These are phyloP conservation scores for Esox masquinongy DNA, from an alignment of 2,797 vertebrate species.

Conservation along the genomic window DNA sequence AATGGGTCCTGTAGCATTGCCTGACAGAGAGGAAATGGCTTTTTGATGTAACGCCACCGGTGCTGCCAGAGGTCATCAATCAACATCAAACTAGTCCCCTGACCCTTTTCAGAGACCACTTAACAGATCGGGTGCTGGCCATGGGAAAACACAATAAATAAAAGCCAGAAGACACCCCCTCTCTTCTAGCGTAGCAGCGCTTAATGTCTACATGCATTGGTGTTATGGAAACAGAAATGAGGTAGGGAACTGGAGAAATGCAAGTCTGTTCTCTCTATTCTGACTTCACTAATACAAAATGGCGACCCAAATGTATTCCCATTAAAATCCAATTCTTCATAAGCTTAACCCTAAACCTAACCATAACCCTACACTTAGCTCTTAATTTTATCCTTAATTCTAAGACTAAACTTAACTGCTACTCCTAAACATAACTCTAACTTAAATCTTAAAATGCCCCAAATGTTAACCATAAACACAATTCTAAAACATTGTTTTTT, in stretches of 20 bases:
- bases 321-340: too few species aligned
- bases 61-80: constrained; percentile 21
- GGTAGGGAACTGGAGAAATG: background rate
- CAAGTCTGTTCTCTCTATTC: background rate
- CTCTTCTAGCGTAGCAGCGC: background rate
- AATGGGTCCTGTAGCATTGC: constrained; percentile 3
- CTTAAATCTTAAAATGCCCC: too few species aligned
- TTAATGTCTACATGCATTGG: background rate
- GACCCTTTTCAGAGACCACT: constrained; percentile 24
- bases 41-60: constrained; percentile 39
- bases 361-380: too few species aligned
- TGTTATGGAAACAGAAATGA: constrained; percentile 14
- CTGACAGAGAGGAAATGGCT: constrained; percentile 38
- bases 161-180: background rate
- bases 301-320: too few species aligned
- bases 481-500: too few species aligned
- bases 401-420: too few species aligned
- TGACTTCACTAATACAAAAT: background rate
- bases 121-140: constrained; percentile 24
- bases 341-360: too few species aligned
- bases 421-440: too few species aligned
- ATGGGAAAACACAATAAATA: constrained; percentile 36
- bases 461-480: too few species aligned
- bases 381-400: too few species aligned
- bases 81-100: constrained; percentile 22